A percentile compares a stretch with the other conserved stretches of the same genome.
Evolutionary conservation across 2,113 vertebrate species (phyloP).

Genomic region (Ageneiosus marmoratus): DNA sequence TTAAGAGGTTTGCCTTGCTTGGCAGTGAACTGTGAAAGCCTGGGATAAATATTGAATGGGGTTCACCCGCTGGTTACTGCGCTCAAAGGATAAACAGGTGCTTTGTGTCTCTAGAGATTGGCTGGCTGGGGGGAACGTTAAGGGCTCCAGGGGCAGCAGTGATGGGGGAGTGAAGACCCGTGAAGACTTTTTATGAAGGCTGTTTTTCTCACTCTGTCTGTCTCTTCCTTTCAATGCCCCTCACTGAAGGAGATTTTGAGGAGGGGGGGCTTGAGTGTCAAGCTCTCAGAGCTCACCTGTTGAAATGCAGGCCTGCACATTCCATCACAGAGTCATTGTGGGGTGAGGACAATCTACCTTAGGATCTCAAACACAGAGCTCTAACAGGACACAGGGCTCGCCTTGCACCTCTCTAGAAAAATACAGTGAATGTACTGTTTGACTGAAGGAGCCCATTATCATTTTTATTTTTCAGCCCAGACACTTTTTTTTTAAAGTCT

Average conservation of each 20-base stretch:
- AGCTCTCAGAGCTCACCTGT: conserved; percentile 59
- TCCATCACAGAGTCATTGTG: conserved; percentile 45
- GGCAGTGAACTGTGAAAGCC: conserved; percentile 99
- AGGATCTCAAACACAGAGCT: conserved; percentile 47
- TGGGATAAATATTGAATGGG: conserved; percentile 99
- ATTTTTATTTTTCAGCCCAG: conserved; percentile 17
- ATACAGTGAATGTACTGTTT: conserved; percentile 43
- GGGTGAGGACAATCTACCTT: conserved; percentile 38
- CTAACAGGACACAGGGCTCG: conserved; percentile 30
- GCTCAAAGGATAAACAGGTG: conserved; percentile 92
- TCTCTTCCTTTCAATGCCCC: conserved; percentile 57
- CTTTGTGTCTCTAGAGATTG: conserved; percentile 82
- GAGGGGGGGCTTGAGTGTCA: conserved; percentile 65
- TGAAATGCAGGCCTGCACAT: conserved; percentile 47
- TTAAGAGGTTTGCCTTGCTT: conserved; percentile 99
- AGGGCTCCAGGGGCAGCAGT: conserved; percentile 55
- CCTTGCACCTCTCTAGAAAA: conserved; percentile 32
- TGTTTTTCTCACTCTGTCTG: conserved; percentile 57
- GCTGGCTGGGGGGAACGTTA: conserved; percentile 56
- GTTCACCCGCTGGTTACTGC: conserved; percentile 98
- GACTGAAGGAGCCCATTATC: conserved; percentile 20
- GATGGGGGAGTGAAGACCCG: conserved; percentile 50
- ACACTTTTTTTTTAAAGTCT: not conserved
- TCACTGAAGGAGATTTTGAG: conserved; percentile 6
- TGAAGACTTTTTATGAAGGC: conserved; percentile 48